Evolutionary conservation across 2,113 vertebrate species (phyloP).

Genomic region (Lepus americanus): DNA sequence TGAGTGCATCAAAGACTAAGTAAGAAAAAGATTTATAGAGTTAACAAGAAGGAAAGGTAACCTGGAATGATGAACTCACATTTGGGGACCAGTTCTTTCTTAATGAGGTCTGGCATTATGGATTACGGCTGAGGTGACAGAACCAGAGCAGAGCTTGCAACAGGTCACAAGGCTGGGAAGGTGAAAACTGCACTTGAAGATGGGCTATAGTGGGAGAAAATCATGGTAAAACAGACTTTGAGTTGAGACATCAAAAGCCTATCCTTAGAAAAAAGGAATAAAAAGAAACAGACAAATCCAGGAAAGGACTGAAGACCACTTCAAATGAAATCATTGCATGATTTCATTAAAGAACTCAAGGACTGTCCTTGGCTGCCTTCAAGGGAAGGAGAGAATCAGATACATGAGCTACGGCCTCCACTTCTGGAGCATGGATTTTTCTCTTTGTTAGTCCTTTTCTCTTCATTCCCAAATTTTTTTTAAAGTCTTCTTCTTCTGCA

Average conservation of each 20-base stretch:
- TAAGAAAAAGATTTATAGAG: constrained; percentile 17
- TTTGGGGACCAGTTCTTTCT: not conserved
- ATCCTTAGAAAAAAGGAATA: not conserved
- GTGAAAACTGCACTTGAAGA: not conserved
- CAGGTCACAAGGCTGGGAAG: not conserved
- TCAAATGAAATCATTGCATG: not conserved
- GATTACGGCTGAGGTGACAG: not conserved
- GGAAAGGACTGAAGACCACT: not conserved
- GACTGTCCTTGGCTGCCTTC: not conserved
- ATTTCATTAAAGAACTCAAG: not conserved
- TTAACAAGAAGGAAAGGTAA: not conserved
- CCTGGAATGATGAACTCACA: not conserved
- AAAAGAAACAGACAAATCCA: not conserved
- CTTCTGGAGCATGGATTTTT: not conserved
- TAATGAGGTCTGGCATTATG: not conserved
- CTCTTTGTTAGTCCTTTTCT: accelerated
- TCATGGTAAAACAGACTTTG: not conserved
- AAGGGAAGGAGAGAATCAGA: not conserved
- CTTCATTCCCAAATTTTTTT: not conserved
- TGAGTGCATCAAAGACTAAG: not conserved
- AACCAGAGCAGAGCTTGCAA: not conserved
- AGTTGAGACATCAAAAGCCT: not conserved
- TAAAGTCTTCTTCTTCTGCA: not conserved
- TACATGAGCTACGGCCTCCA: not conserved
- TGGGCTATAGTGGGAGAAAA: not conserved